Evolutionary conservation across 2,113 vertebrate genomes (phyloP).

Genomic region (Corvus hawaiiensis): DNA sequence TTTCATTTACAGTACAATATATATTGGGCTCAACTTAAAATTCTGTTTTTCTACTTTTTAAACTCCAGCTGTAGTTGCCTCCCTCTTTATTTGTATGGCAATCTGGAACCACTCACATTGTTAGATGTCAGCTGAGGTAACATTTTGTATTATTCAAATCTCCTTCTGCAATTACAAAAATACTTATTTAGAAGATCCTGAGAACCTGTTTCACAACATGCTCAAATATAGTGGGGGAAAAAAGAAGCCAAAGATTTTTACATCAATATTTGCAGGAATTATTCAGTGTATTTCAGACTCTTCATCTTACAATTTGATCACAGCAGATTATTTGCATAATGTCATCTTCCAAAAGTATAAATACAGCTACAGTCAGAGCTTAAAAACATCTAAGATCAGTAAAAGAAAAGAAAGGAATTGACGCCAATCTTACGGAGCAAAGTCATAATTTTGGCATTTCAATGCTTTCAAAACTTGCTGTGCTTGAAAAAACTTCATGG

Average conservation of each 20-base stretch:
- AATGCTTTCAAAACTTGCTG: not conserved
- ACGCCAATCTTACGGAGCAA: not conserved
- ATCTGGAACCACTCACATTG: not conserved
- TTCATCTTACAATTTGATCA: not conserved
- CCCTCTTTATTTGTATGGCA: not conserved
- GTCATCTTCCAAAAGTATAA: not conserved
- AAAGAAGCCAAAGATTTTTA: not conserved
- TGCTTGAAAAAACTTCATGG: not conserved
- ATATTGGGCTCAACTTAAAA: not conserved
- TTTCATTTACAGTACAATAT: not conserved
- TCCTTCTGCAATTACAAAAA: not conserved
- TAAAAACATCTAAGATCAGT: not conserved
- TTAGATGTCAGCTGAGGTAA: not conserved
- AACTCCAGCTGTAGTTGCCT: not conserved
- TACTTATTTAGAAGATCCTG: not conserved
- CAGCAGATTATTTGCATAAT: not conserved
- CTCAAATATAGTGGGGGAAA: not conserved
- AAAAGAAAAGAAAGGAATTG: not conserved
- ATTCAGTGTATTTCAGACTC: not conserved
- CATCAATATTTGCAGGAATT: not conserved
- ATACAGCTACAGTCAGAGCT: not conserved
- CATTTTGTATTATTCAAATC: not conserved
- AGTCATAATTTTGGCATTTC: not conserved
- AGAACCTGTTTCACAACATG: not conserved
- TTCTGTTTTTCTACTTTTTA: not conserved